Base-by-base conservation (phyloP, 2,888 invertebrate genomes). In the Cephalotes varians region DNA sequence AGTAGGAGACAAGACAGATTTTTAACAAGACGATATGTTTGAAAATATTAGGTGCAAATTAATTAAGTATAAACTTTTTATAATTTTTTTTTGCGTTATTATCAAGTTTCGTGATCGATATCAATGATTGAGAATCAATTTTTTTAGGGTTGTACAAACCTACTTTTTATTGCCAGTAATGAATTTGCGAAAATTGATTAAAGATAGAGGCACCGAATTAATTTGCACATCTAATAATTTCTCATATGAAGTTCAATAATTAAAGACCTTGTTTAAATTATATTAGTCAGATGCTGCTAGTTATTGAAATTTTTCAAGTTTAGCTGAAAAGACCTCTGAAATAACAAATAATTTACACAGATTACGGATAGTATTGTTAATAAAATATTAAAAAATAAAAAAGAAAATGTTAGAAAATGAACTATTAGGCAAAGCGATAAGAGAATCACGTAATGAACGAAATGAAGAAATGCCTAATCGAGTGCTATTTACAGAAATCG, bases 271-370 rank as follows among this genome's bases (percentile, higher is more conserved):
- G 1, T 3, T 73, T 28, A 37, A 56, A 40, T 56, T 31, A 21
- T 10, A n/a, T 60, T n/a, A 31, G 54, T 25, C 18, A 12, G 12
- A 44, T 44, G 28, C 21, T 15, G 6, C 5, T 12, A 51, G 15
- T 44, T 44, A 62, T 34, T 51, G 15, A 10, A 6, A 47, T n/a
- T 51, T 28, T 64, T 25, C 10, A 25, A 25, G 12, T 37, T 49
- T 62, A 47, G 3, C n/a, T 31, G 21, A 37, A 74, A 15, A 34
- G 18, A 18, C 4, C 12, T 64, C 7, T 1, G 25, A 34, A 72
- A 37, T 40, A 58, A 56, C 10, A 62, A 74, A 10, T 74, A 49
- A 74, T 15, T 76, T 34, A 18, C n/a, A 4, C 25, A 37, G 1
- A 6, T 0, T 58, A 18, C 7, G 21, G 2, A 21, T 51, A 51